phyloP scores from a whole-genome alignment of 2,888 invertebrate species.

The Ochlodes sylvanus region DNA sequence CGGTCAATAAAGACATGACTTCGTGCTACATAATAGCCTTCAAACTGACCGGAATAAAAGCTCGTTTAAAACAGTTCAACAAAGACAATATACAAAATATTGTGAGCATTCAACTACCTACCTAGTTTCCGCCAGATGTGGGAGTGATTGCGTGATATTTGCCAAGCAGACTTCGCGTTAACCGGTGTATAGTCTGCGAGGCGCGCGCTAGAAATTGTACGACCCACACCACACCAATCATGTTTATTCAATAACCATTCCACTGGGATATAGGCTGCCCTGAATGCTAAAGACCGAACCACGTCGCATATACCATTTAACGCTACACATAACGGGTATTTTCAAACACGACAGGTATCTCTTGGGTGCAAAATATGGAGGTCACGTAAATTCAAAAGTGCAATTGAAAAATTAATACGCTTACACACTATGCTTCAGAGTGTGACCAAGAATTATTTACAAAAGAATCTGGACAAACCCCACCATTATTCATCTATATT shows the following conservation, averaged over 20 bases:
- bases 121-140: constrained; percentile 24
- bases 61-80: not conserved
- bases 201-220: constrained; percentile 58
- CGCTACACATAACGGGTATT: constrained; percentile 37
- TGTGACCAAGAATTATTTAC: not conserved
- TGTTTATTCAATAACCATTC: constrained; percentile 80
- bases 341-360: constrained; percentile 18
- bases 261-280: constrained; percentile 65
- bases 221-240: constrained; percentile 72
- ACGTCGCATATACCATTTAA: constrained; percentile 45
- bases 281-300: constrained; percentile 72
- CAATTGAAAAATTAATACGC: not conserved
- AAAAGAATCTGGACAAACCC: constrained; percentile 17
- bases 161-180: constrained; percentile 48
- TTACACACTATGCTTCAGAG: not conserved
- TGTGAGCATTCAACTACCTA: constrained; percentile 10
- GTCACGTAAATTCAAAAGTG: not conserved
- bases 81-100: constrained; percentile 12
- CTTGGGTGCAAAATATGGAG: constrained; percentile 16
- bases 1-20: too few relatives aligned
- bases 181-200: constrained; percentile 49
- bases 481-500: constrained; percentile 20
- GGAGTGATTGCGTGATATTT: constrained; percentile 32
- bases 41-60: not conserved
- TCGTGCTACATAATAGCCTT: too few relatives aligned